These are phyloP conservation scores for Achlya flavicornis DNA, from an alignment of 2,888 invertebrate genomes.

Conservation along the genomic window DNA sequence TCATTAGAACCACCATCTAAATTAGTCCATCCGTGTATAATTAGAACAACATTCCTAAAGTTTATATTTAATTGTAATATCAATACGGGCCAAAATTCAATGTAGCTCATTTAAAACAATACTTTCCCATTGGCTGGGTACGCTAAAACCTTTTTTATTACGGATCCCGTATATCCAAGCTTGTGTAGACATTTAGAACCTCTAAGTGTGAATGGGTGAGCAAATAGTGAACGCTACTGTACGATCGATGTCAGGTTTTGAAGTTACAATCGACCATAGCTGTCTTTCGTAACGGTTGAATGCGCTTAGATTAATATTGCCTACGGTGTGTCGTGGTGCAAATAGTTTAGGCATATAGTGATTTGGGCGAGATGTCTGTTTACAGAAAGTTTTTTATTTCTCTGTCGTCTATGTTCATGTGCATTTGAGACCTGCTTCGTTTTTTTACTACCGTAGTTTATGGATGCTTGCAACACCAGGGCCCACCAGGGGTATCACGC, in stretches of 20 bases:
- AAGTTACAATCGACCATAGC: background rate
- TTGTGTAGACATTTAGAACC: constrained; percentile 46
- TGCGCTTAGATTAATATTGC: background rate
- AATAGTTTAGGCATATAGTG: background rate
- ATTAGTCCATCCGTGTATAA: background rate
- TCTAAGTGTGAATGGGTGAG: constrained; percentile 58
- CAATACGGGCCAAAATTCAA: background rate
- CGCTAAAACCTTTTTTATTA: constrained; percentile 58
- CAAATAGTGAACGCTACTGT: constrained; percentile 63
- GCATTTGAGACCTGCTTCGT: no score
- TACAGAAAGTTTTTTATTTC: no score
- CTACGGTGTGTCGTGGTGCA: background rate
- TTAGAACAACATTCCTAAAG: constrained; percentile 5
- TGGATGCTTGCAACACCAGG: no score
- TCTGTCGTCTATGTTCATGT: no score
- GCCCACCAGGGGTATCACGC: no score
- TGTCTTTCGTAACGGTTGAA: background rate
- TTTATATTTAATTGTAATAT: constrained; percentile 6
- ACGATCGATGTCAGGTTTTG: constrained; percentile 11
- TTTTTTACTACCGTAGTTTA: no score
- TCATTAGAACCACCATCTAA: background rate
- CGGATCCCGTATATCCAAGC: constrained; percentile 29
- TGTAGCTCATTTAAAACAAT: constrained; percentile 40
- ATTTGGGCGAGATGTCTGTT: background rate
- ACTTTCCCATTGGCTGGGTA: constrained; percentile 29